A percentile compares a stretch with the other conserved stretches of the same genome.
Evolutionary conservation across 2,113 vertebrate species (phyloP).

Genomic region (Callochromis pleurospilus): DNA sequence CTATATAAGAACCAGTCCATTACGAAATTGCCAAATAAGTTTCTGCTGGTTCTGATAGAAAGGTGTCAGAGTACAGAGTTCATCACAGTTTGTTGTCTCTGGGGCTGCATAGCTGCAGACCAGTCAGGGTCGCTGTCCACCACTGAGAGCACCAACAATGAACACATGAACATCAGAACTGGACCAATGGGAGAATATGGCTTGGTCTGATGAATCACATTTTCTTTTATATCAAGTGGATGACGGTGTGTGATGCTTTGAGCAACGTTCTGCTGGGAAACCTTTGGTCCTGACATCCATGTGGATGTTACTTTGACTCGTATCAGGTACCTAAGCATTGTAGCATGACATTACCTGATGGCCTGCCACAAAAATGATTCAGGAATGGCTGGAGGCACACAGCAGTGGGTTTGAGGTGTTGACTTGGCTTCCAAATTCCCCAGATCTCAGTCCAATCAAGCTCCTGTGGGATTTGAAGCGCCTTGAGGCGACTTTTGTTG

Average conservation of each 20-base stretch:
- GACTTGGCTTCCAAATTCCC: neutral
- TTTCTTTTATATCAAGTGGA: neutral
- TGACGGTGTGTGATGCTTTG: neutral
- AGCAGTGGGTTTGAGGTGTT: neutral
- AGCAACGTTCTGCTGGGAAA: neutral
- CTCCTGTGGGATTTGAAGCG: neutral
- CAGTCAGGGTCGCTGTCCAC: neutral
- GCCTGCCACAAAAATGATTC: neutral
- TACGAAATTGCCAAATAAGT: neutral
- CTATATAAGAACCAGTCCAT: neutral
- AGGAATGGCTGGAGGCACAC: neutral
- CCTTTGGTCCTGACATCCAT: neutral
- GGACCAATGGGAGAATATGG: neutral
- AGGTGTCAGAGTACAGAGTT: neutral
- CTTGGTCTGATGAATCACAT: neutral
- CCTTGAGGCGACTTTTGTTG: too few relatives aligned
- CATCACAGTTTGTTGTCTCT: neutral
- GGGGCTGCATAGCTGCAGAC: neutral
- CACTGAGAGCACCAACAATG: neutral
- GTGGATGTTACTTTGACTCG: neutral
- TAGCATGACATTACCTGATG: neutral
- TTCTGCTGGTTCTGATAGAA: neutral
- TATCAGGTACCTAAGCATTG: neutral
- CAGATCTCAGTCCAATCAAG: neutral
- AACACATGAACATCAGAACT: neutral